Conservation (phyloP, 2,888 invertebrate genomes). For the Oasisia sp. region DNA sequence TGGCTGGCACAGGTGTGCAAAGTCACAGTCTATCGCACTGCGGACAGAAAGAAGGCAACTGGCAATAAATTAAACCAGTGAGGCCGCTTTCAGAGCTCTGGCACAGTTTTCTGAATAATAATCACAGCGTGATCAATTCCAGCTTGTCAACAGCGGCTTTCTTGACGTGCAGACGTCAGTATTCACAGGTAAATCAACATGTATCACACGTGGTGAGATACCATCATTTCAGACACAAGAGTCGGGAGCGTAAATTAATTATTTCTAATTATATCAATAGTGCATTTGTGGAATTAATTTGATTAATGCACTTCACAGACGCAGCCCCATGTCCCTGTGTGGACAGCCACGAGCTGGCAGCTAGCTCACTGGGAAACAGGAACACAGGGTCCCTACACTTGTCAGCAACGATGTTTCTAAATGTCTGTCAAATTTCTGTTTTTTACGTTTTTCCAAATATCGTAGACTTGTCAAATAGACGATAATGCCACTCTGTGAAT, state of each 20-base stretch:
- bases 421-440: not conserved
- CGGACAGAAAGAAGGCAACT: not conserved
- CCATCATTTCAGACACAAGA: not conserved
- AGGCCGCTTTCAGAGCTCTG: not conserved
- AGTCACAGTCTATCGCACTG: not conserved
- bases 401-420: not conserved
- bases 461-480: not conserved
- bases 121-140: not conserved
- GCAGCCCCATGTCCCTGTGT: not conserved
- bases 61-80: not conserved
- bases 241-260: not conserved
- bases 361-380: not conserved
- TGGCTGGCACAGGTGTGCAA: not conserved
- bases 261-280: not conserved
- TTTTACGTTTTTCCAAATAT: not conserved
- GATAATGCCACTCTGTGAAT: not conserved
- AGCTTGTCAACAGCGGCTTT: not conserved
- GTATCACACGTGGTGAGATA: not conserved
- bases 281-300: constrained; percentile 13
- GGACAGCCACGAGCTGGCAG: not conserved
- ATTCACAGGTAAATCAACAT: not conserved
- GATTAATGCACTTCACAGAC: not conserved
- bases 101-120: not conserved
- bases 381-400: not conserved
- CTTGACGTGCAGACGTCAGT: not conserved